phyloP scores from a whole-genome alignment of 2,888 invertebrate species.

The Dastarcus helophoroides region DNA sequence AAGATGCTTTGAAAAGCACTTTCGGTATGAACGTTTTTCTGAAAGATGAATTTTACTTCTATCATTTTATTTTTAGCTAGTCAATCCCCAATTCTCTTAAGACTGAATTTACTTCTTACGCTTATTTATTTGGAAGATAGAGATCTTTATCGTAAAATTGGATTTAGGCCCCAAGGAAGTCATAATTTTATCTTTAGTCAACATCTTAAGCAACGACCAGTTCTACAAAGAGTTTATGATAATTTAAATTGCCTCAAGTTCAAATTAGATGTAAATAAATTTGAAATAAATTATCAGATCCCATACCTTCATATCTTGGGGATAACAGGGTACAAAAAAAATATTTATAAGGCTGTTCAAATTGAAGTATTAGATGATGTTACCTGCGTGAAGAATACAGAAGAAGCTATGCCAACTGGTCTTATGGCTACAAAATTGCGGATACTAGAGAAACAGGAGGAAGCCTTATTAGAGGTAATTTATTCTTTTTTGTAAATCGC shows the following conservation, averaged over 20 bases:
- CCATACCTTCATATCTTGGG: constrained; percentile 33
- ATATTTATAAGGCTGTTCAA: constrained; percentile 29
- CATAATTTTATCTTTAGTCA: constrained; percentile 17
- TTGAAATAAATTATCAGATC: constrained; percentile 25
- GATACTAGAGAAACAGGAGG: constrained; percentile 30
- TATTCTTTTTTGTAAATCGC: not conserved
- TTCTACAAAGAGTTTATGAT: constrained; percentile 23
- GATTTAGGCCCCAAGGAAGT: constrained; percentile 16
- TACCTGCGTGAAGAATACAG: constrained; percentile 31
- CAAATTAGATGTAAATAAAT: constrained; percentile 22
- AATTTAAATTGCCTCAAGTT: constrained; percentile 20
- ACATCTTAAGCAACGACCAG: constrained; percentile 28
- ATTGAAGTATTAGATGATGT: constrained; percentile 37
- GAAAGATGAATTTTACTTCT: constrained; percentile 3
- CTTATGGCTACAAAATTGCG: constrained; percentile 37
- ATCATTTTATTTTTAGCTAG: constrained; percentile 18
- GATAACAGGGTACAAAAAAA: constrained; percentile 29
- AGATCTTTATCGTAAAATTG: constrained; percentile 24
- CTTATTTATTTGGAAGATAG: constrained; percentile 33
- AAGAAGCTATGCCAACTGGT: constrained; percentile 28
- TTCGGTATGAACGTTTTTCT: too few relatives aligned
- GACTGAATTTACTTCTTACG: constrained; percentile 32
- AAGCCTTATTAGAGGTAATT: constrained; percentile 33
- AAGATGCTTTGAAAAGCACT: too few relatives aligned
- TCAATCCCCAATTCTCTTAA: constrained; percentile 18